A percentile compares a stretch with the other conserved stretches of the same genome.
Evolutionary conservation across 2,113 vertebrate genomes (phyloP).

Genomic region (Semicossyphus pulcher): DNA sequence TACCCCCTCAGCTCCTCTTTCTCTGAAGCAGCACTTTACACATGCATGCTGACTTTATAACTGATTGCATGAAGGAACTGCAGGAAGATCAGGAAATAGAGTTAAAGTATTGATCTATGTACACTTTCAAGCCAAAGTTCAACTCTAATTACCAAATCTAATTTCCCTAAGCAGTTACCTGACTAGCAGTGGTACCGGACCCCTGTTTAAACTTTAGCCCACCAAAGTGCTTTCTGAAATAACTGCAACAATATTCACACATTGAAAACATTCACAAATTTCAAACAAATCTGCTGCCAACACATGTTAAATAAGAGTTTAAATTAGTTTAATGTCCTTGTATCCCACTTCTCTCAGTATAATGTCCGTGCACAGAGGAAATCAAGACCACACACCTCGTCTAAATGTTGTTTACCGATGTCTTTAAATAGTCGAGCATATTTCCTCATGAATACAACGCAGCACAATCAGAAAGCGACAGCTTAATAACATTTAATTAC

Average conservation of each 20-base stretch:
- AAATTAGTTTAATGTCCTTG: background rate
- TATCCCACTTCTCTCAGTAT: background rate
- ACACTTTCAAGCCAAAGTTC: background rate
- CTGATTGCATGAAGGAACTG: background rate
- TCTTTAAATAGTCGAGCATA: slow-evolving; percentile 81
- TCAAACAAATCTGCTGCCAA: background rate
- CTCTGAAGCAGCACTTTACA: slow-evolving; percentile 57
- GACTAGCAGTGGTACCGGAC: background rate
- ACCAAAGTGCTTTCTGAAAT: background rate
- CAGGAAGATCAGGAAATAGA: slow-evolving; percentile 1
- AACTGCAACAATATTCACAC: background rate
- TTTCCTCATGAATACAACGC: slow-evolving; percentile 85
- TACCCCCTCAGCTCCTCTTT: slow-evolving; percentile 56
- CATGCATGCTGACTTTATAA: slow-evolving; percentile 47
- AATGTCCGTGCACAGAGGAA: slow-evolving; percentile 11
- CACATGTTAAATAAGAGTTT: background rate
- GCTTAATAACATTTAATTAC: slow-evolving; percentile 91
- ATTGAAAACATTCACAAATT: background rate
- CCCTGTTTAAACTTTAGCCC: background rate
- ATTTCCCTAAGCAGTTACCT: too few species aligned
- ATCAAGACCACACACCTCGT: slow-evolving; percentile 80
- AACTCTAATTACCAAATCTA: too few species aligned
- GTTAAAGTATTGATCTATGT: slow-evolving; percentile 1
- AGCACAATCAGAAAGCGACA: slow-evolving; percentile 84
- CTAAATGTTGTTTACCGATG: slow-evolving; percentile 82